Evolutionary conservation across 2,113 vertebrate species (phyloP).

Genomic region (Hylia prasina): DNA sequence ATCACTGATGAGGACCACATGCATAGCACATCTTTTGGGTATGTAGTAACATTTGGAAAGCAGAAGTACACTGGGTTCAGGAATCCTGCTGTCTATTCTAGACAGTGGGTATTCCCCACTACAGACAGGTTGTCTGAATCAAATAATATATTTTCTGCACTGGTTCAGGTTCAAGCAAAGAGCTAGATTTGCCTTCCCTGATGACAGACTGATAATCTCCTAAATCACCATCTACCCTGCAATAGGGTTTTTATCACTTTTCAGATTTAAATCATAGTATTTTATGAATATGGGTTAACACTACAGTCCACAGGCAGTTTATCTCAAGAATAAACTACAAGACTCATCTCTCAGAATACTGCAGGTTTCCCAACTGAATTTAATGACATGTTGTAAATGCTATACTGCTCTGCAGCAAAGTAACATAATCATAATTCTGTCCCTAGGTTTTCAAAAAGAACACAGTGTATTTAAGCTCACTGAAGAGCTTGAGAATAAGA

Average conservation of each 20-base stretch:
- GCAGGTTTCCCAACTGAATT: neutral
- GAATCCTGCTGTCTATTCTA: neutral
- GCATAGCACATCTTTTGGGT: fast-evolving
- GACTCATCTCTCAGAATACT: neutral
- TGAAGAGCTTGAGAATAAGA: neutral
- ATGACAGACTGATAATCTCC: neutral
- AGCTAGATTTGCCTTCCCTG: neutral
- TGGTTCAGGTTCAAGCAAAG: neutral
- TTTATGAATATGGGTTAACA: neutral
- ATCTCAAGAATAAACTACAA: neutral
- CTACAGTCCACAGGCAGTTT: neutral
- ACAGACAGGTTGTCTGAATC: neutral
- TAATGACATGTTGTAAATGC: neutral
- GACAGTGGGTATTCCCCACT: neutral
- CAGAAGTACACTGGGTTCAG: neutral
- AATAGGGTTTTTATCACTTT: neutral
- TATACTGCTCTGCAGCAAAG: neutral
- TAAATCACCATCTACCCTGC: neutral
- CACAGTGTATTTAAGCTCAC: neutral
- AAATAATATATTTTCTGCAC: neutral
- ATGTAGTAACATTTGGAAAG: neutral
- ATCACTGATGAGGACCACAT: neutral
- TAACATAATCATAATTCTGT: neutral
- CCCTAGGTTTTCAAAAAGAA: neutral
- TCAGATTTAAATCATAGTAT: neutral